Evolutionary conservation across 2,888 invertebrate species (phyloP).

Genomic region (Slavum lentiscoides): DNA sequence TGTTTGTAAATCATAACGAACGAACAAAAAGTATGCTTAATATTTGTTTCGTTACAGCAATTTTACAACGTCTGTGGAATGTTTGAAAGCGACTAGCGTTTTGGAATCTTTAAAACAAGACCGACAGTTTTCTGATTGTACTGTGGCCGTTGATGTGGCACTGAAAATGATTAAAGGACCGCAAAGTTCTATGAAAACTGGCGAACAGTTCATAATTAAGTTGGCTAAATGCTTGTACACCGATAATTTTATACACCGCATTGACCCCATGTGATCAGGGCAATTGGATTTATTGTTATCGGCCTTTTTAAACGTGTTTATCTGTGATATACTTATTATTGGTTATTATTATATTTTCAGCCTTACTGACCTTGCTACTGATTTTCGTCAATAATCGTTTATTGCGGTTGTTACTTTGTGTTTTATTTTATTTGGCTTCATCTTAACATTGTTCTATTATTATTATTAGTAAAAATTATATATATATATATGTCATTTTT

Average conservation of each 20-base stretch:
- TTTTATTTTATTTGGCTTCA: constrained; percentile 8
- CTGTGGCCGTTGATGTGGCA: constrained; percentile 61
- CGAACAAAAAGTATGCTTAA: background rate
- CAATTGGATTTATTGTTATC: background rate
- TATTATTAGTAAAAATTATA: background rate
- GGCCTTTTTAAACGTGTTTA: background rate
- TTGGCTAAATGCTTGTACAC: constrained; percentile 64
- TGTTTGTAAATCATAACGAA: background rate
- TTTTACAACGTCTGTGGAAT: constrained; percentile 60
- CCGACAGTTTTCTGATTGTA: constrained; percentile 61
- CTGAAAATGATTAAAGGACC: constrained; percentile 63
- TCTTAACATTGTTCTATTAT: background rate
- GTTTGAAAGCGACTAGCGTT: constrained; percentile 61
- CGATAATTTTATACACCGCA: constrained; percentile 56
- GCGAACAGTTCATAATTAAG: constrained; percentile 61
- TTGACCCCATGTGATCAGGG: background rate
- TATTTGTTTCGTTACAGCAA: constrained; percentile 57
- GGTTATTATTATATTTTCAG: background rate
- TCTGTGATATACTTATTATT: constrained; percentile 42
- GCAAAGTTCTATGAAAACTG: constrained; percentile 65
- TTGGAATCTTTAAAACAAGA: constrained; percentile 61
- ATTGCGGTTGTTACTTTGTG: background rate
- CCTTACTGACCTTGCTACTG: background rate
- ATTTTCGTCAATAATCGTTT: background rate
- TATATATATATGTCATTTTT: background rate